Evolutionary conservation across 2,797 vertebrate species (phyloP), one percentile per base, ranked within the genome.

Genomic region (Aldrovandia affinis): DNA sequence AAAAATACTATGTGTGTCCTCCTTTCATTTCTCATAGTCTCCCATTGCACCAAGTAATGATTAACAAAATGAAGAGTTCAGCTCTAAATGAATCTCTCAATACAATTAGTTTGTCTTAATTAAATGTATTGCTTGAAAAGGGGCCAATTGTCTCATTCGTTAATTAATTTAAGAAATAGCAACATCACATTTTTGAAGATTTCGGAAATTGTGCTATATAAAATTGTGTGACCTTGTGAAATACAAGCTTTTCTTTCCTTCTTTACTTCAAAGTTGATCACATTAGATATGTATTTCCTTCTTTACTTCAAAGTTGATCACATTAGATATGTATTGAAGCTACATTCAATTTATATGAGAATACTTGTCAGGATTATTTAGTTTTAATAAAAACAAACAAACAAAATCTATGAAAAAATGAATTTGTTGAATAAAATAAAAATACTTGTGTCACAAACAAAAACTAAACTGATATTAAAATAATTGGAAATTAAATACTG

Each of bases 1-100:
- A 73, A 36, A 12, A 39, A 12, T 10, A 75, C 18, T 1, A 22
- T 10, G 7, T 61, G 63, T 65, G 63, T 65, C 28, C 63, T 65
- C 14, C 70, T 25, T 75, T 75, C 70, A 18, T 42, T 8, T 7
- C 36, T 15, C 68, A 18, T 73, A 39, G 10, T 6, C 28, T 75
- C 70, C 70, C 70, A 75, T 42, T 44, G 39, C 39, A 75, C 70
- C 28, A 30, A 65, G 63, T 75, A 75, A 22, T 73, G 33, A 75
- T 75, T 75, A 39, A 44, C 39, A 65, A 30, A 65, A 65, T 33
- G 28, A 2, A 14, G 63, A 30, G n/a, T 25, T 39, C 36, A 39
- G 36, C 30, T 20, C 36, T 36, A 39, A 73, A 18, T 36, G 68
- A 30, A 39, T 75, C 30, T 44, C 70, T 15, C 39, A 25, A 42